Evolutionary conservation across 53 echinoderm and acorn worm genomes (phyloP).

Genomic region (Holothuria leucospilota): DNA sequence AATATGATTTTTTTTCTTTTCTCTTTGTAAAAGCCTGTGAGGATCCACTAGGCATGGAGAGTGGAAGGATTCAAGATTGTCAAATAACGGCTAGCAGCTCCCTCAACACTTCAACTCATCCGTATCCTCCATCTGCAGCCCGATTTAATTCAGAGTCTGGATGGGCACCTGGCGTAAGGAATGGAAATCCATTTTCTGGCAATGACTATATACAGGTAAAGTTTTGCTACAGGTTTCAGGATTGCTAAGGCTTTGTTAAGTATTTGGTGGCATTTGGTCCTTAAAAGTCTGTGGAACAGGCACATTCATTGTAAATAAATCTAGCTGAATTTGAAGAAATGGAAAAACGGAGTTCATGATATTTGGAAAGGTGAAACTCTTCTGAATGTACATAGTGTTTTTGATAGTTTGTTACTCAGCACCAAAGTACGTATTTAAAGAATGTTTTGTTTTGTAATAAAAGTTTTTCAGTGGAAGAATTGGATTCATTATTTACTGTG

Average conservation of each 20-base stretch:
- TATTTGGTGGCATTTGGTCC: no score
- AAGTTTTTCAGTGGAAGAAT: no score
- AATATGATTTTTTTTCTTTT: not conserved
- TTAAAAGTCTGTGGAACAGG: no score
- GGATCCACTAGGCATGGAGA: conserved; percentile 67
- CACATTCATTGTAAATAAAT: no score
- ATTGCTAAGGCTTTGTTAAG: not conserved
- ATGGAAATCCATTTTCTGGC: conserved; percentile 74
- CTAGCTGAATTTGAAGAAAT: no score
- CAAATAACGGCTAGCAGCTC: conserved; percentile 75
- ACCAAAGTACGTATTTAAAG: no score
- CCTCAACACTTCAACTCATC: conserved; percentile 57
- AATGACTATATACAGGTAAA: conserved; percentile 86
- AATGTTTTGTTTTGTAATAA: no score
- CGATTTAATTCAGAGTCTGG: conserved; percentile 71
- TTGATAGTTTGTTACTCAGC: no score
- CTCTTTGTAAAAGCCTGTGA: conserved; percentile 64
- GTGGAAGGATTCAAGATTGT: conserved; percentile 58
- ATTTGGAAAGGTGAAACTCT: no score
- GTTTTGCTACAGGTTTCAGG: not conserved
- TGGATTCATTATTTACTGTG: no score
- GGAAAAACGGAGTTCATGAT: no score
- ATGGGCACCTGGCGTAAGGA: conserved; percentile 80
- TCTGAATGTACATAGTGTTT: no score
- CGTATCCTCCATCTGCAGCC: conserved; percentile 58